Percentiles rank a stretch among this genome's conserved stretches.
Conservation (phyloP, 2,797 vertebrate species). For the Lithobates sylvaticus region DNA sequence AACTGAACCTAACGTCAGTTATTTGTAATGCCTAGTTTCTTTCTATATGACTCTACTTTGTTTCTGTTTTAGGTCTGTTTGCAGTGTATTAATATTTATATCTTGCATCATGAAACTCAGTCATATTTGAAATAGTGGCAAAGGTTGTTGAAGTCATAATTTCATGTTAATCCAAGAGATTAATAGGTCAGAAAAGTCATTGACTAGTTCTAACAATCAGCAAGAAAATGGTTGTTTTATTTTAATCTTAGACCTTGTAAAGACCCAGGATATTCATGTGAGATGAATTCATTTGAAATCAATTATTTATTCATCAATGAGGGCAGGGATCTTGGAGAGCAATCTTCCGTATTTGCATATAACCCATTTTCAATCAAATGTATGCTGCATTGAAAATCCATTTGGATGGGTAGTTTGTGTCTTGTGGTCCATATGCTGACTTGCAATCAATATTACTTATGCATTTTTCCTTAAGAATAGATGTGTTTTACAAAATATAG, state of each 20-base stretch:
- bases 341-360: constrained; percentile 46
- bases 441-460: background rate
- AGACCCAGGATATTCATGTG: constrained; percentile 37
- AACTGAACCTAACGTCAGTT: too few species aligned
- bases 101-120: background rate
- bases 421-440: constrained; percentile 6
- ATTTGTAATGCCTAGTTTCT: background rate
- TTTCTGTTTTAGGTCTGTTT: background rate
- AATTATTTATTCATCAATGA: constrained; percentile 45
- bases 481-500: background rate
- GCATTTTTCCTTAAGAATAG: background rate
- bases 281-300: constrained; percentile 49
- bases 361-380: constrained; percentile 34
- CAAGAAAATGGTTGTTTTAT: constrained; percentile 55
- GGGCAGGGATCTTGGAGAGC: constrained; percentile 51
- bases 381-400: constrained; percentile 30
- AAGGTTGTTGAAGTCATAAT: constrained; percentile 33
- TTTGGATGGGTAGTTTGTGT: constrained; percentile 32
- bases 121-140: background rate
- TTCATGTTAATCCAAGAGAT: constrained; percentile 45
- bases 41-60: background rate
- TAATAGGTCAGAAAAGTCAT: constrained; percentile 36
- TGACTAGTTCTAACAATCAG: constrained; percentile 47
- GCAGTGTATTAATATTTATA: background rate
- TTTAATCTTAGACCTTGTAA: constrained; percentile 44